These are phyloP conservation scores for Leptodactylus fallax DNA, from an alignment of 2,797 vertebrate species.

Conservation along the genomic window DNA sequence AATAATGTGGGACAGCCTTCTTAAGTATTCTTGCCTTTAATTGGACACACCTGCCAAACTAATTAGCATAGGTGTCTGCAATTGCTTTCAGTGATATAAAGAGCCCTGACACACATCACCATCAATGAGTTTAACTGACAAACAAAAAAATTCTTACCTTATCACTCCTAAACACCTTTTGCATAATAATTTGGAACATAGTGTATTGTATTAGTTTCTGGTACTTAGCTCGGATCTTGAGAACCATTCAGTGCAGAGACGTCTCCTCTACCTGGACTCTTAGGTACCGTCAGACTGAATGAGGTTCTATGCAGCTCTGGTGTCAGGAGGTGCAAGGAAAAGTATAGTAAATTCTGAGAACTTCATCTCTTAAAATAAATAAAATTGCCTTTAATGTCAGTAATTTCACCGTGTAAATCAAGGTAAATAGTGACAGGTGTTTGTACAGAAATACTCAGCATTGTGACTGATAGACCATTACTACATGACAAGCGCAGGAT, in stretches of 20 bases:
- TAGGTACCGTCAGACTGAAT: background rate
- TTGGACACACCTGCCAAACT: no score
- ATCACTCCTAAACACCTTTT: no score
- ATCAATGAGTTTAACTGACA: no score
- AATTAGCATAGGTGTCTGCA: no score
- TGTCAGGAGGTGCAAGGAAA: background rate
- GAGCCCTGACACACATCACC: no score
- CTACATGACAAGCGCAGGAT: background rate
- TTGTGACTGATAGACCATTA: background rate
- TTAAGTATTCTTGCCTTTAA: no score
- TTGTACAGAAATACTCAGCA: conserved; percentile 22
- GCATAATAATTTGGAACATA: no score
- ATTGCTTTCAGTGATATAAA: no score
- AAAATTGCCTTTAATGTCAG: background rate
- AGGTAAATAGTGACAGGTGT: conserved; percentile 42
- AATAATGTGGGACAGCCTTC: no score
- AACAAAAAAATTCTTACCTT: no score
- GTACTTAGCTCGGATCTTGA: no score
- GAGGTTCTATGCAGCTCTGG: background rate
- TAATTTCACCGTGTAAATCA: conserved; percentile 11
- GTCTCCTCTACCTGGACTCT: background rate
- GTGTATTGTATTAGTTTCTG: no score
- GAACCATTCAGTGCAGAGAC: background rate
- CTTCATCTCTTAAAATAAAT: background rate
- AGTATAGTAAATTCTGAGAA: background rate